Conservation (phyloP, 2,797 vertebrate species). For the Macroramphosus scolopax region DNA sequence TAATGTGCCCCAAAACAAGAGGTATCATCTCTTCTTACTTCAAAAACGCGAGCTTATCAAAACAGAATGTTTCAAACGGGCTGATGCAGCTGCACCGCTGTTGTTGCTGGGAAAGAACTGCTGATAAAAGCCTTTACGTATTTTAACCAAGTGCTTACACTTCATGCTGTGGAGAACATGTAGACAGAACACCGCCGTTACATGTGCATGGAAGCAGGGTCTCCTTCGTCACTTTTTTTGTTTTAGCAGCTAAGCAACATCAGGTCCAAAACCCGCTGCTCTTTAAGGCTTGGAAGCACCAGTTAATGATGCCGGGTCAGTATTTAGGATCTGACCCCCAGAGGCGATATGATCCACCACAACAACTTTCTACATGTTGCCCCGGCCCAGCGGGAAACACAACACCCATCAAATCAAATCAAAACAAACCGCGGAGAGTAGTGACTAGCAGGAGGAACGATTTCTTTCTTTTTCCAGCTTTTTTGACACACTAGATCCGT, state of each 20-base stretch:
- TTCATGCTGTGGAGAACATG: slow-evolving; percentile 9
- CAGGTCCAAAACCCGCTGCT: too few species aligned
- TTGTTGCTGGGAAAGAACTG: slow-evolving; percentile 40
- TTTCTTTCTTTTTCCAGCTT: slow-evolving; percentile 35
- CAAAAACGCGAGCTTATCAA: slow-evolving; percentile 65
- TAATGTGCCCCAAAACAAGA: slow-evolving; percentile 38
- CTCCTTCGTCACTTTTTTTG: slow-evolving; percentile 35
- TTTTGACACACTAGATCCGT: slow-evolving; percentile 56
- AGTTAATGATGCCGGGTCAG: slow-evolving; percentile 55
- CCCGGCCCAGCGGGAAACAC: slow-evolving; percentile 37
- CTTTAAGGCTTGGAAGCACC: too few species aligned
- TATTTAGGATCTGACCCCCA: slow-evolving; percentile 62
- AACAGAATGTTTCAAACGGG: slow-evolving; percentile 53
- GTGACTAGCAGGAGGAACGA: slow-evolving; percentile 34
- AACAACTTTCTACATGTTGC: slow-evolving; percentile 56
- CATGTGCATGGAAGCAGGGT: slow-evolving; percentile 6
- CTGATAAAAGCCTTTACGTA: slow-evolving; percentile 61
- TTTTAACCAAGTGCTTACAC: slow-evolving; percentile 50
- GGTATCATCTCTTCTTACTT: slow-evolving; percentile 31
- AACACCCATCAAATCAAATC: slow-evolving; percentile 47
- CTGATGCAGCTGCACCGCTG: not conserved
- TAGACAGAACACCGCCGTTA: too few species aligned
- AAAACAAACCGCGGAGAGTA: slow-evolving; percentile 42
- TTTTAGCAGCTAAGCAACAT: slow-evolving; percentile 30
- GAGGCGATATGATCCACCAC: slow-evolving; percentile 54